phyloP scores from a whole-genome alignment of 2,797 vertebrate species.

The Gobionotothen gibberifrons region DNA sequence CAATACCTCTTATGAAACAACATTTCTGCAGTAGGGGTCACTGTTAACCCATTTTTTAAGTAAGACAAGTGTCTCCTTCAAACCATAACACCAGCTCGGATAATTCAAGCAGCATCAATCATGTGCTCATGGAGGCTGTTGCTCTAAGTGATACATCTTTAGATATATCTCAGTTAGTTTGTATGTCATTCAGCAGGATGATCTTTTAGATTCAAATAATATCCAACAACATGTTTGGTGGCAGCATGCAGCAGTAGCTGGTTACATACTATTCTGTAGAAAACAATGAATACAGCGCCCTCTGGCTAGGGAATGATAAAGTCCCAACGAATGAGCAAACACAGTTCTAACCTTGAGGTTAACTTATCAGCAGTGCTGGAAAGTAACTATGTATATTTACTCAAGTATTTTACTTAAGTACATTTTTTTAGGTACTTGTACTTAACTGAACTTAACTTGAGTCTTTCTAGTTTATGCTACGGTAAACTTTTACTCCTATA shows the following conservation, averaged over 20 bases:
- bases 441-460: too few relatives aligned
- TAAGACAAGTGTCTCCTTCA: not conserved
- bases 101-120: slow-evolving; percentile 3
- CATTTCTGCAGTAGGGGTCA: slow-evolving; percentile 29
- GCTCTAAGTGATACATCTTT: slow-evolving; percentile 1
- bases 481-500: too few relatives aligned
- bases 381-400: too few relatives aligned
- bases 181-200: not conserved
- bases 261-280: not conserved
- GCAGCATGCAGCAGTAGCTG: not conserved
- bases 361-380: not conserved
- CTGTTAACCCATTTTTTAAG: slow-evolving; percentile 28
- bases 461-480: too few relatives aligned
- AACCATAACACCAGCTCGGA: not conserved
- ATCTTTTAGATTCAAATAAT: slow-evolving; percentile 7
- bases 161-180: not conserved
- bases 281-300: slow-evolving; percentile 9
- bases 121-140: not conserved
- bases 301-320: slow-evolving; percentile 6
- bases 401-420: too few relatives aligned
- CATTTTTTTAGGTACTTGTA: too few relatives aligned
- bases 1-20: slow-evolving; percentile 2
- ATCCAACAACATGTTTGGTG: not conserved
- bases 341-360: not conserved
- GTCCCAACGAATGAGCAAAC: not conserved